phyloP scores from a whole-genome alignment of 2,113 vertebrate genomes.

The Mohoua ochrocephala region DNA sequence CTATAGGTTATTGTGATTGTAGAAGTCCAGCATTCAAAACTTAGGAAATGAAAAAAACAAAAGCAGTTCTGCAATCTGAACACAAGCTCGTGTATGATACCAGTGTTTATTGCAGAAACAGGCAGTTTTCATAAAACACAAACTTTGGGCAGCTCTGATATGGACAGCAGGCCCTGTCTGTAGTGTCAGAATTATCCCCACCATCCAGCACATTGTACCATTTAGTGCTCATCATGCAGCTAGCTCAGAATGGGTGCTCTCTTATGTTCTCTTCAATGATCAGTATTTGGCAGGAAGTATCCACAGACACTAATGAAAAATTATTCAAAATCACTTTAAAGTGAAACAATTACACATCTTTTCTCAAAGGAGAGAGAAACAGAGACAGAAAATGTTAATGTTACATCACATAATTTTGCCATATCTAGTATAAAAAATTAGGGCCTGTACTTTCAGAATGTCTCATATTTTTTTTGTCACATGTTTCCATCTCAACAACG shows the following conservation, averaged over 20 bases:
- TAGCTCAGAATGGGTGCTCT: not conserved
- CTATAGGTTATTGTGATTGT: not conserved
- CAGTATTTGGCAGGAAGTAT: not conserved
- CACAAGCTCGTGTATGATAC: not conserved
- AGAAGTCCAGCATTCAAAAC: not conserved
- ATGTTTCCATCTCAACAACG: not conserved
- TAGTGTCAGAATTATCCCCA: not conserved
- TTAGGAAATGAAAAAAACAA: not conserved
- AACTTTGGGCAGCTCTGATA: not conserved
- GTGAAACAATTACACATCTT: not conserved
- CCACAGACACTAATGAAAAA: not conserved
- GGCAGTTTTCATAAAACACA: not conserved
- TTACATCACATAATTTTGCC: not conserved
- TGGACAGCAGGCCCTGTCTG: not conserved
- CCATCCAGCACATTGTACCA: fast-evolving
- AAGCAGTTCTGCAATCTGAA: not conserved
- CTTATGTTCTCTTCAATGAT: not conserved
- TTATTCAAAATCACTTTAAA: not conserved
- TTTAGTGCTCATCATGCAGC: not conserved
- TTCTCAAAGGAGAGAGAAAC: not conserved
- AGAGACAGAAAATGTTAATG: not conserved
- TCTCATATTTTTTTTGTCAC: not conserved
- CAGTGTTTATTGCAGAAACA: not conserved
- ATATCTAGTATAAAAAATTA: not conserved
- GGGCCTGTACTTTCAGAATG: not conserved